phyloP scores from a whole-genome alignment of 2,888 invertebrate genomes.

The Chorisops tibialis region DNA sequence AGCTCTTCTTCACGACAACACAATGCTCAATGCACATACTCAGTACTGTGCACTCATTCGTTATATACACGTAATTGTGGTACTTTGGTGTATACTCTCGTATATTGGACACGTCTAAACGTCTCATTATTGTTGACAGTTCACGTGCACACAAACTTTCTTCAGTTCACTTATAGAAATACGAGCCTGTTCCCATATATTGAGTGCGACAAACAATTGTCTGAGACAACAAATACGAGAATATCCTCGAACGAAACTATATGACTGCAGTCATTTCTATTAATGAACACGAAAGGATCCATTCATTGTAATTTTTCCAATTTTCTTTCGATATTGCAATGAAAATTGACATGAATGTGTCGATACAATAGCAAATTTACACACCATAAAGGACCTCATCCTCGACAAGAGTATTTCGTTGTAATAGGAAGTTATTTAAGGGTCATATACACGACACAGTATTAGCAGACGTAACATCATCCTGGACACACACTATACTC shows the following conservation, averaged over 20 bases:
- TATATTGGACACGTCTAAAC: slow-evolving; percentile 27
- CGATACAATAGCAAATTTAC: slow-evolving; percentile 23
- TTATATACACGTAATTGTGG: not conserved
- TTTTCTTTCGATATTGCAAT: slow-evolving; percentile 2
- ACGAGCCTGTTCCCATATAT: too few species aligned
- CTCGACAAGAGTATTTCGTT: slow-evolving; percentile 1
- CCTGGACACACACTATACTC: too few species aligned
- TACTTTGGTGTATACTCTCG: slow-evolving; percentile 12
- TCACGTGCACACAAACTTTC: not conserved
- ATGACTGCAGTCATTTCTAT: too few species aligned
- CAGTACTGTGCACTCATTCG: too few species aligned
- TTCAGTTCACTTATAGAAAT: too few species aligned
- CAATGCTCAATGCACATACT: too few species aligned
- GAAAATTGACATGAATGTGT: slow-evolving; percentile 17
- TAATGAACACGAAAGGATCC: too few species aligned
- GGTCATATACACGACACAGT: slow-evolving; percentile 20
- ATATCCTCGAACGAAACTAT: too few species aligned
- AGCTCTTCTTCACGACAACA: too few species aligned
- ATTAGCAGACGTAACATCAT: not conserved
- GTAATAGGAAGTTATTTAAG: slow-evolving; percentile 24
- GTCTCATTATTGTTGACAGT: slow-evolving; percentile 27
- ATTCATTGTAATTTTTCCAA: too few species aligned
- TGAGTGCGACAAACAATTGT: too few species aligned
- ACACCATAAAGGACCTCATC: slow-evolving; percentile 11
- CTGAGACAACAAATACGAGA: too few species aligned